A percentile compares a stretch with the other conserved stretches of the same genome.
Evolutionary conservation across 2,113 vertebrate species (phyloP).

Genomic region (Otolemur garnettii): DNA sequence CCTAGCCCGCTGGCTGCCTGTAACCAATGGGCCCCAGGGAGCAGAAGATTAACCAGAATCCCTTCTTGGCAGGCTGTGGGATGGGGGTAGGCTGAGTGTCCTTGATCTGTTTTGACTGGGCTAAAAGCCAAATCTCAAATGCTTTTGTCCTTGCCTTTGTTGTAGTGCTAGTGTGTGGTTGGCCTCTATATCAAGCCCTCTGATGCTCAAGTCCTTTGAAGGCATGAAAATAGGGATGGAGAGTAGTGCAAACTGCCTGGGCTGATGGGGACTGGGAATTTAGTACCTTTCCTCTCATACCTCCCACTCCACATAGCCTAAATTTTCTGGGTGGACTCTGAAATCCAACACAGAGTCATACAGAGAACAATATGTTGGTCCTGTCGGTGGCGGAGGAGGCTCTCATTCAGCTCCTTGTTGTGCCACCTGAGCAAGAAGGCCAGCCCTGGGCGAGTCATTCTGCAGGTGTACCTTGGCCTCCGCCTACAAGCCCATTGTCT

Average conservation of each 20-base stretch:
- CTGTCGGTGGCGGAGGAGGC: background rate
- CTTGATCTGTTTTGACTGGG: background rate
- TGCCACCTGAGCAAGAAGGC: background rate
- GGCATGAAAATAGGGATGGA: background rate
- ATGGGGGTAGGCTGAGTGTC: background rate
- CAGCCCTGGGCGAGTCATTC: background rate
- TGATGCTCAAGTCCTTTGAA: slow-evolving; percentile 47
- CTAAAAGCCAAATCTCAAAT: slow-evolving; percentile 13
- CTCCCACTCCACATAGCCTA: background rate
- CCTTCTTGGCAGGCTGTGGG: background rate
- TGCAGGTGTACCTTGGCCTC: background rate
- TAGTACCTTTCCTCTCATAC: background rate
- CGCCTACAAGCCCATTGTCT: background rate
- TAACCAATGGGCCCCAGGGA: background rate
- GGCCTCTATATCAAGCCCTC: background rate
- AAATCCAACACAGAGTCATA: background rate
- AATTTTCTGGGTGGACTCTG: background rate
- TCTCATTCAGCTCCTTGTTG: background rate
- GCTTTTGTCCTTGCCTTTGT: slow-evolving; percentile 38
- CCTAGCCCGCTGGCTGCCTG: background rate
- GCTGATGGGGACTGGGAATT: background rate
- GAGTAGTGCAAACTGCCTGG: background rate
- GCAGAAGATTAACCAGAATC: slow-evolving; percentile 46
- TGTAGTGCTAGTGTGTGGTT: background rate
- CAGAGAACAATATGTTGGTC: background rate